A percentile compares a stretch with the other conserved stretches of the same genome.
Evolutionary conservation across 2,797 vertebrate genomes (phyloP).

Genomic region (Channa striata): DNA sequence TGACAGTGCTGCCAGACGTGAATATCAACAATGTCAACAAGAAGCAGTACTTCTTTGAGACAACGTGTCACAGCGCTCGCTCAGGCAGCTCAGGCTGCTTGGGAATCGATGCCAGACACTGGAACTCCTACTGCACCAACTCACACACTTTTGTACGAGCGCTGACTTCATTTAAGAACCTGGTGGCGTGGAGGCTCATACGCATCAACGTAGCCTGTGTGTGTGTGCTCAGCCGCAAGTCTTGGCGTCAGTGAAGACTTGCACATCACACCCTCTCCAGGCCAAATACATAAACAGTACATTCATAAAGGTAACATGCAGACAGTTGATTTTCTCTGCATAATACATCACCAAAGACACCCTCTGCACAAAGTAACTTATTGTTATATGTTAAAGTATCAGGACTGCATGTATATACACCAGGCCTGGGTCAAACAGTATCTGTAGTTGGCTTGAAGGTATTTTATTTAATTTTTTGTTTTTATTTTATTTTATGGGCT

Average conservation of each 20-base stretch:
- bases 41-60: conserved; percentile 99
- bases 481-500: neutral
- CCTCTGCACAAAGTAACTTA: conserved; percentile 93
- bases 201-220: conserved; percentile 97
- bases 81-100: conserved; percentile 88
- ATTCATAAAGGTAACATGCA: conserved; percentile 21
- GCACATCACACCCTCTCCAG: neutral
- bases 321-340: conserved; percentile 26
- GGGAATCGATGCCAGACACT: conserved; percentile 95
- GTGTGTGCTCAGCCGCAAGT: conserved; percentile 96
- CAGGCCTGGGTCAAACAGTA: conserved; percentile 72
- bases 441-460: conserved; percentile 22
- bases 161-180: conserved; percentile 91
- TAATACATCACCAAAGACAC: conserved; percentile 62
- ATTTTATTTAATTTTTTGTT: no score
- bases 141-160: conserved; percentile 98
- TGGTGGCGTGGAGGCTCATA: conserved; percentile 96
- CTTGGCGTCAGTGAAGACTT: conserved; percentile 84
- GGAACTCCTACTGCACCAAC: conserved; percentile 99
- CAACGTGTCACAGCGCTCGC: conserved; percentile 88
- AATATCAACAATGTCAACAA: conserved; percentile 95
- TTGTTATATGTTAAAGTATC: conserved; percentile 89
- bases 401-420: conserved; percentile 87
- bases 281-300: conserved; percentile 27
- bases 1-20: conserved; percentile 93